Percentiles rank a stretch among this genome's conserved stretches.
Evolutionary conservation across 1,140 invertebrate genomes (phyloP).

Genomic region (Atta texana): DNA sequence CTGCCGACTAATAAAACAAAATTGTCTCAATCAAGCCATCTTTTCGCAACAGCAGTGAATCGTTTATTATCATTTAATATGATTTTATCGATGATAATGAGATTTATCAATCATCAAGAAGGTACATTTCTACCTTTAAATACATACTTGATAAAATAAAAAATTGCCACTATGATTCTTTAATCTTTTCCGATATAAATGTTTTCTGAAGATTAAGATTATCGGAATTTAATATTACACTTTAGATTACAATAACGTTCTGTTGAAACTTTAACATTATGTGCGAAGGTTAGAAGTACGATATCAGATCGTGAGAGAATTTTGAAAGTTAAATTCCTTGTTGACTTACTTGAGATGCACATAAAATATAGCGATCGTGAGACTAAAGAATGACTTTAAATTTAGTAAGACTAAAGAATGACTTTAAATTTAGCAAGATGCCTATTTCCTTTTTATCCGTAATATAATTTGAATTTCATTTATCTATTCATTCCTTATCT

Average conservation of each 20-base stretch:
- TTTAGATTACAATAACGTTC: background rate
- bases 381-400: background rate
- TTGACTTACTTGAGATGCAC: background rate
- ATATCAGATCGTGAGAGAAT: background rate
- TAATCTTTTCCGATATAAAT: background rate
- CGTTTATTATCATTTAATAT: background rate
- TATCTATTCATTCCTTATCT: background rate
- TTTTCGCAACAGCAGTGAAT: background rate
- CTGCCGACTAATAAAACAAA: background rate
- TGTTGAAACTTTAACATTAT: background rate
- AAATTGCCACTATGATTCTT: background rate
- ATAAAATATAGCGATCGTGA: background rate
- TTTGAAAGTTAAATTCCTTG: conserved; percentile 23
- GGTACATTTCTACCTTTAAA: background rate
- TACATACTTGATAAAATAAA: background rate
- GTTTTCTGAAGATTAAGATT: background rate
- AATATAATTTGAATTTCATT: background rate
- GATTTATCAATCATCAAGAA: background rate
- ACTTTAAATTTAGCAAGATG: background rate
- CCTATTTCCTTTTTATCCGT: background rate
- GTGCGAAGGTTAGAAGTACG: background rate
- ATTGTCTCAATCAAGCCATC: background rate
- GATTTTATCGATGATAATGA: background rate
- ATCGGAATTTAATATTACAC: background rate
- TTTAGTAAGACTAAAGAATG: background rate